Base-by-base conservation (phyloP, 2,113 vertebrate species). In the Hippocampus zosterae region DNA sequence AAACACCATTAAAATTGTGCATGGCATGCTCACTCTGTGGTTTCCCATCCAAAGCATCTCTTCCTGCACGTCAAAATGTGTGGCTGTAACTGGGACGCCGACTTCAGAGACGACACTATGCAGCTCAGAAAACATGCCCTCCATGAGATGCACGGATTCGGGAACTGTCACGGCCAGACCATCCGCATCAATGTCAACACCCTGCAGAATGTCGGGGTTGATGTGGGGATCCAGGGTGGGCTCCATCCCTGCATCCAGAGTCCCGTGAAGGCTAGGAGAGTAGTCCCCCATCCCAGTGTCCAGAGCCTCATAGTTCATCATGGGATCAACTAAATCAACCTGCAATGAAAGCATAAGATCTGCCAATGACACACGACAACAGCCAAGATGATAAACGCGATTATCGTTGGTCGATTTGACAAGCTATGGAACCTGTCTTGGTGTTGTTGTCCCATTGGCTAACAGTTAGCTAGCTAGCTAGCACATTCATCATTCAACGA, bases 41-140 rank as follows among this genome's bases (percentile, higher is more conserved):
- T 96, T 98, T 27, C 97, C 97, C 72, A 96, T 95, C 97, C 96
- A 98, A 7, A 99, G 93, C 88, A 97, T 92, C 89, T 99, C 97
- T 77, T 99, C 97, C 29, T 99, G 96, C 41, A 96, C 85, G 79
- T 99, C 97, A 69, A 99, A 99, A 74, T 99, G 95, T 0, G 94
- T 91, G 33, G 94, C 93, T 0, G 96, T 92, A 46, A 95, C 95
- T 0, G 97, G 97, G 59, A 97, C 91, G 42, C 96, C 97, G 73
- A 97, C 96, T 80, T 99, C 97, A 2, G 96, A 95, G 2, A 94
- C 93, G 6, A 92, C 93, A 0, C 94, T 98, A 92, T 99, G 97
- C 59, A 98, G 87, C 88, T 98, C 96, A 0, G 95, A 98, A 85
- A 96, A 99, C 92, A 98, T 93, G 1, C 96, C 97, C 87, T 98